These are phyloP conservation scores for Willowsia nigromaculata DNA, from an alignment of 2,888 invertebrate genomes.

Conservation along the genomic window DNA sequence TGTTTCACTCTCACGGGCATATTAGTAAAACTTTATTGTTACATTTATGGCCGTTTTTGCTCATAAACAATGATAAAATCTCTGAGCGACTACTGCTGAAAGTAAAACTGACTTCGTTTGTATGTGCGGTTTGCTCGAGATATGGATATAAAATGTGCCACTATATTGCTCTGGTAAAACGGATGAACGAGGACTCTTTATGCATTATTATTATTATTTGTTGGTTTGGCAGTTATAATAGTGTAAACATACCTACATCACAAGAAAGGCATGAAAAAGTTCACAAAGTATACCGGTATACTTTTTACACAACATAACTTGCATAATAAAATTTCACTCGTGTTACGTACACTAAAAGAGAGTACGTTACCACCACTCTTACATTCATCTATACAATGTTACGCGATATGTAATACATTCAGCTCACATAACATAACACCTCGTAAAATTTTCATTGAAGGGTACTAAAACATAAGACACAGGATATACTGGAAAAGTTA, in stretches of 20 bases:
- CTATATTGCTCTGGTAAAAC: neutral
- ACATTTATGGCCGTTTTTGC: conserved; percentile 63
- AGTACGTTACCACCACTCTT: neutral
- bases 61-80: conserved; percentile 65
- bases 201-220: conserved; percentile 37
- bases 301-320: conserved; percentile 12
- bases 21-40: conserved; percentile 67
- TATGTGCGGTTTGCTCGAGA: no score
- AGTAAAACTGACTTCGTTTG: conserved; percentile 56
- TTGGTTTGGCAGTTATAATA: conserved; percentile 37
- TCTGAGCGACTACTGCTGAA: conserved; percentile 64
- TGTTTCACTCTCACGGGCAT: conserved; percentile 62
- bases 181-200: neutral
- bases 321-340: conserved; percentile 9
- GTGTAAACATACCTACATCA: conserved; percentile 17
- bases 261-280: neutral
- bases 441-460: conserved; percentile 66
- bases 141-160: no score
- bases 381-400: neutral
- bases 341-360: no score
- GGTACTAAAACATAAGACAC: conserved; percentile 41
- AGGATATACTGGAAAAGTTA: conserved; percentile 47
- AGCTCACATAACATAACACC: conserved; percentile 54
- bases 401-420: conserved; percentile 31
- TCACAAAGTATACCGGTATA: conserved; percentile 46